Evolutionary conservation across 1,140 invertebrate genomes (phyloP), one percentile per base, ranked within the genome.

Genomic region (Drosophila obscura): DNA sequence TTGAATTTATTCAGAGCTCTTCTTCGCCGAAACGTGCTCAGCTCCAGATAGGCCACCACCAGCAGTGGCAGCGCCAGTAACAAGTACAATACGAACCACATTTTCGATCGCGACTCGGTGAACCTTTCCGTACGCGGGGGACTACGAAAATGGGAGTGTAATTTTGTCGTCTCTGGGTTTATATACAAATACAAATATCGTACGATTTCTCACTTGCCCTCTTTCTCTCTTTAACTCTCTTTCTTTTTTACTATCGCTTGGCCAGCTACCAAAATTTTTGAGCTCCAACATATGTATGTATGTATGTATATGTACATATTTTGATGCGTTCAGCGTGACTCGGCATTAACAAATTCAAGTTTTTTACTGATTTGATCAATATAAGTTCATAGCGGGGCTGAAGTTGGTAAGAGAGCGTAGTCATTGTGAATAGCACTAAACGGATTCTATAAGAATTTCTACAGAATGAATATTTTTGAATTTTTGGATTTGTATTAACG

Each of bases 31-130:
- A 60, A 77, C 15, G 73, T 61, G 9, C 41, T 73, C 8, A 84
- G 28, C 39, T 91, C 82, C 8, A 88, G 51, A 44, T 80, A 82
- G 9, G 41, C 60, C 4, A 65, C 66, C n/a, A 73, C 9, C 6
- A 82, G 28, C 22, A 87, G 15, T 1, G 85, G 85, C 50, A 90
- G 45, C n/a, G 84, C 73, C 64, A 87, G 7, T 16, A 90, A 19
- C 3, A 59, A 22, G 13, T 58, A 60, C 24, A 90, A 45, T 26
- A 87, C 19, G 13, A 88, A 22, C 84, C 77, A 90, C 84, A 87
- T 87, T 49, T 49, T 50, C 19, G 46, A 48, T 55, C 55, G 41
- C 44, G 43, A 46, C 5, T 26, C 5, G 1, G 9, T 16, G 26
- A 28, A 13, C n/a, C 61, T 51, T 43, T 15, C 4, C 55, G 50